These are phyloP conservation scores for Brenthis daphne DNA, from an alignment of 2,888 invertebrate genomes.

Conservation along the genomic window DNA sequence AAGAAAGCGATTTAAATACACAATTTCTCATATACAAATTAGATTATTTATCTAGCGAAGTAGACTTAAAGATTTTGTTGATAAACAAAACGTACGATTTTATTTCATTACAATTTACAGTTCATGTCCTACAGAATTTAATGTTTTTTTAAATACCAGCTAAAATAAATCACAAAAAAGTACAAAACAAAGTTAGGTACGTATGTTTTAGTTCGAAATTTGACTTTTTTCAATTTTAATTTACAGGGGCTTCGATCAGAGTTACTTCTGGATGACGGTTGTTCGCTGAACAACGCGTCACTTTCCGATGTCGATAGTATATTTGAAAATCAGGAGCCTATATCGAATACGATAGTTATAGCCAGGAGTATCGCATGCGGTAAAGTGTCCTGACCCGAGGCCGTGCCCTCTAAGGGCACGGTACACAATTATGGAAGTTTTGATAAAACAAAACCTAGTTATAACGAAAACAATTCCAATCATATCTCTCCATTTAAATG, in stretches of 20 bases:
- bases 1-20: too few species aligned
- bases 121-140: too few species aligned
- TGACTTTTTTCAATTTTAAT: not conserved
- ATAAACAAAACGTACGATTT: too few species aligned
- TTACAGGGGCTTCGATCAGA: conserved; percentile 73
- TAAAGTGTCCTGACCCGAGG: conserved; percentile 75
- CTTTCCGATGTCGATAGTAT: conserved; percentile 65
- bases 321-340: conserved; percentile 58
- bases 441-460: conserved; percentile 57
- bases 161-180: too few species aligned
- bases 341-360: conserved; percentile 65
- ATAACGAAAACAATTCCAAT: conserved; percentile 26
- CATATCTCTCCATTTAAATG: conserved; percentile 30
- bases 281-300: conserved; percentile 63
- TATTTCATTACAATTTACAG: too few species aligned
- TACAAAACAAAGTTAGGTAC: too few species aligned
- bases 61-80: too few species aligned
- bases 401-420: conserved; percentile 75
- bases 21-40: too few species aligned
- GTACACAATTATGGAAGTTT: conserved; percentile 67
- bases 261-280: conserved; percentile 66
- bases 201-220: not conserved
- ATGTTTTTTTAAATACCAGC: too few species aligned
- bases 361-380: conserved; percentile 58
- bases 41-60: too few species aligned